Evolutionary conservation across 64 coral and sea anemone genomes (phyloP).

Genomic region (Stichodactyla helianthus): DNA sequence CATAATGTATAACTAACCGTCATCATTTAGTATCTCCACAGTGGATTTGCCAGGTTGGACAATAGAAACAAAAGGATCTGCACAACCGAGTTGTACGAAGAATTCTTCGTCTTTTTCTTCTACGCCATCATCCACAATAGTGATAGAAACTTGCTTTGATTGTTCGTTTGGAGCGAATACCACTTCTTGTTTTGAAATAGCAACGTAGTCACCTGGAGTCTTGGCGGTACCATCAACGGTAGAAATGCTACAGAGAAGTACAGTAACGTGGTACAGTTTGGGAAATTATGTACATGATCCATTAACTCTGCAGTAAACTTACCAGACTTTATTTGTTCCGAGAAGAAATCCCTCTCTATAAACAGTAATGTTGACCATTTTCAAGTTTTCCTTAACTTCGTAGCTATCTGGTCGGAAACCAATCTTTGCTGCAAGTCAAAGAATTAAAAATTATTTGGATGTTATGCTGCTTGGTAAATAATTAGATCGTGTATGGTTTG

Average conservation of each 20-base stretch:
- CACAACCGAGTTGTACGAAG: neutral
- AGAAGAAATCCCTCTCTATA: neutral
- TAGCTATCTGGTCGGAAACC: neutral
- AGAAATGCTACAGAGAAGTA: no score
- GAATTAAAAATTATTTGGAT: no score
- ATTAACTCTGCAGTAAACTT: no score
- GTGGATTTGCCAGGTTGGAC: neutral
- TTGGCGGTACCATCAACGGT: constrained; percentile 13
- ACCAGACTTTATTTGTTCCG: neutral
- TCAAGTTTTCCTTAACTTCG: neutral
- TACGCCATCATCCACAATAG: neutral
- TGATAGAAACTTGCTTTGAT: neutral
- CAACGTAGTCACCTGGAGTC: neutral
- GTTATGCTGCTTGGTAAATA: no score
- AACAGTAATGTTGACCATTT: neutral
- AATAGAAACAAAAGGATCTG: neutral
- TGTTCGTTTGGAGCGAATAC: neutral
- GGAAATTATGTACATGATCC: no score
- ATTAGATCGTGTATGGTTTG: neutral
- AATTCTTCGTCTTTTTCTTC: constrained; percentile 16
- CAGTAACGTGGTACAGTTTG: no score
- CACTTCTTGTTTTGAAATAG: neutral
- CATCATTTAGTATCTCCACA: neutral
- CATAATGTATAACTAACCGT: neutral
- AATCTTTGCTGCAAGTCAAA: neutral